Evolutionary conservation across 2,888 invertebrate species (phyloP).

Genomic region (Acheta domesticus): DNA sequence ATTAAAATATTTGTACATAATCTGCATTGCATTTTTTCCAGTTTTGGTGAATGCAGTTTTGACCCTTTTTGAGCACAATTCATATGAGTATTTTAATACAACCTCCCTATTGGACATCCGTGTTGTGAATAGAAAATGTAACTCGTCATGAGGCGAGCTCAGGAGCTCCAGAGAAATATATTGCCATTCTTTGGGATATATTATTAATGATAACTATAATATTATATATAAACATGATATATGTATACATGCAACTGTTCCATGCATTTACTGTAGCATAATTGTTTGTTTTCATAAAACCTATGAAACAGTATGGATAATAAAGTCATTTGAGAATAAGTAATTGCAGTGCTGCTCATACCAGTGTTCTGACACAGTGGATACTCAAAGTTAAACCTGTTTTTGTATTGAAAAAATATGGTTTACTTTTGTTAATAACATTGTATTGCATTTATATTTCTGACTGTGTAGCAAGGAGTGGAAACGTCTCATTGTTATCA

Average conservation of each 20-base stretch:
- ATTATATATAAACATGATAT: constrained; percentile 32
- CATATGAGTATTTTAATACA: constrained; percentile 19
- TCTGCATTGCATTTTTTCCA: constrained; percentile 18
- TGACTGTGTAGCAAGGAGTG: constrained; percentile 21
- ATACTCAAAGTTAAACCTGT: background rate
- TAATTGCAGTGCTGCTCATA: background rate
- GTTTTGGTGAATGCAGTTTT: background rate
- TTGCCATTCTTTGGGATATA: constrained; percentile 29
- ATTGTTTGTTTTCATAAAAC: constrained; percentile 26
- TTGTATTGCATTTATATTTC: background rate
- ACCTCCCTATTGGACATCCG: constrained; percentile 24
- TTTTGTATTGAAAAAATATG: background rate
- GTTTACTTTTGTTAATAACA: background rate
- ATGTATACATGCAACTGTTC: constrained; percentile 31
- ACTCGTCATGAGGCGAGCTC: constrained; percentile 18
- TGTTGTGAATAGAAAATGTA: constrained; percentile 27
- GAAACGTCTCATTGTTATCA: background rate
- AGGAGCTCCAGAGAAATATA: constrained; percentile 22
- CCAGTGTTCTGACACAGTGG: background rate
- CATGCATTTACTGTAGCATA: constrained; percentile 31
- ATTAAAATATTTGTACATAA: constrained; percentile 12
- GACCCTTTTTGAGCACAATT: constrained; percentile 21
- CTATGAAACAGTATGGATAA: constrained; percentile 20
- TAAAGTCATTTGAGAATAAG: constrained; percentile 20
- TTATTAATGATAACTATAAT: constrained; percentile 27